Evolutionary conservation across 2,888 invertebrate genomes (phyloP).

Genomic region (Ophion ventricosus): DNA sequence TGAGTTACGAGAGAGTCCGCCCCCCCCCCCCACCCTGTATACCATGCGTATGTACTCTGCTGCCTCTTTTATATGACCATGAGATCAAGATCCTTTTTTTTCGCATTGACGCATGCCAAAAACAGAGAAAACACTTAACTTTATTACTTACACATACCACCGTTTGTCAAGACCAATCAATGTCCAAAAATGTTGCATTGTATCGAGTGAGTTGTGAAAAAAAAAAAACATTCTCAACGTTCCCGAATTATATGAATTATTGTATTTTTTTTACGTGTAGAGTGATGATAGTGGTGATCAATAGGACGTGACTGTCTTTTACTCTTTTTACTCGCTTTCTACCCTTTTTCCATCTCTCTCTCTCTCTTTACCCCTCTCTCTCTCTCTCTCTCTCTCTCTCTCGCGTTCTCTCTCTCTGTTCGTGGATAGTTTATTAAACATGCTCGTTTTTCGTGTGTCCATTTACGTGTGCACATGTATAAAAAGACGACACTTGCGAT

Average conservation of each 20-base stretch:
- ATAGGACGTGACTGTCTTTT: not conserved
- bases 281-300: constrained; percentile 7
- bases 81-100: constrained; percentile 37
- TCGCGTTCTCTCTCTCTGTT: not conserved
- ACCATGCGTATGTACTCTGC: constrained; percentile 12
- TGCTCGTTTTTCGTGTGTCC: constrained; percentile 29
- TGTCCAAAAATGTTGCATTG: not conserved
- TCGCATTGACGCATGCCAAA: constrained; percentile 4
- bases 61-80: constrained; percentile 41
- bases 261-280: not conserved
- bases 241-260: not conserved
- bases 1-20: constrained; percentile 71
- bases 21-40: constrained; percentile 53
- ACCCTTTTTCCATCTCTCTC: constrained; percentile 8
- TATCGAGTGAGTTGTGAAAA: not conserved
- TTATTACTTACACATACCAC: not conserved
- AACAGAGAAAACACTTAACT: not conserved
- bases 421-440: constrained; percentile 19
- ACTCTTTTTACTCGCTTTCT: constrained; percentile 8
- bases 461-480: constrained; percentile 4
- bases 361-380: too few relatives aligned
- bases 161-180: not conserved
- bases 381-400: too few relatives aligned
- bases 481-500: constrained; percentile 48
- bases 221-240: not conserved